Base-by-base conservation (phyloP, 2,797 vertebrate genomes). In the Anableps anableps region DNA sequence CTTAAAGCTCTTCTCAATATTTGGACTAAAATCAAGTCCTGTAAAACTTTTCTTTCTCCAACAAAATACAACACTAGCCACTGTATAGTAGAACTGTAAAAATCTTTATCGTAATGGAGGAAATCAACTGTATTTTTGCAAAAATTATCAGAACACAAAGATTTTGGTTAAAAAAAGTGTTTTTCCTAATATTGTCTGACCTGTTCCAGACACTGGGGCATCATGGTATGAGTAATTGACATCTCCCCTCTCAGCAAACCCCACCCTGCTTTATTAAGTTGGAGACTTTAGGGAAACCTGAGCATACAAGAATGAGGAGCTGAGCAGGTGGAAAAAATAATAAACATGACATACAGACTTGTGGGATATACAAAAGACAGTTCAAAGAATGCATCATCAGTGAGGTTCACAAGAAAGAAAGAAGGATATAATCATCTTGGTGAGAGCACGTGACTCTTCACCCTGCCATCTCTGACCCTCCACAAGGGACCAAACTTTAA, bases 391-490 rank as follows among this genome's bases (percentile, higher is more conserved):
- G 13, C 19, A 53, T 29, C 29, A 75, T 80, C 72, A 76, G 75
- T 64, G 36, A 80, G 58, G 78, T 77, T 81, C 75, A 71, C 31
- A 0, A 50, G 0, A 38, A 23, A 41, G 16, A 82, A 48, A 78
- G 68, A 48, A 78, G 68, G 51, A 41, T 74, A 50, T 68, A 68
- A 38, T 21, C 19, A 62, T 62, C 60, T 23, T 62, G 82, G 80
- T 66, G 76, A 75, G 60, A 82, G 86, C 83, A 81, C n/a, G 10
- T 68, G 74, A 86, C 81, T 60, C 6, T 29, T 51, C n/a, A 47
- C 48, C 75, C 47, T 58, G 64, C 75, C 34, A 29, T 68, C 74
- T 58, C 82, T 83, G 81, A 92, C 84, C 85, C 80, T 86, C 80
- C 81, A 85, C 80, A 48, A 83, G 76, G 34, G 64, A 43, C 80